phyloP scores from a whole-genome alignment of 2,797 vertebrate species.

The Okamejei kenojei region DNA sequence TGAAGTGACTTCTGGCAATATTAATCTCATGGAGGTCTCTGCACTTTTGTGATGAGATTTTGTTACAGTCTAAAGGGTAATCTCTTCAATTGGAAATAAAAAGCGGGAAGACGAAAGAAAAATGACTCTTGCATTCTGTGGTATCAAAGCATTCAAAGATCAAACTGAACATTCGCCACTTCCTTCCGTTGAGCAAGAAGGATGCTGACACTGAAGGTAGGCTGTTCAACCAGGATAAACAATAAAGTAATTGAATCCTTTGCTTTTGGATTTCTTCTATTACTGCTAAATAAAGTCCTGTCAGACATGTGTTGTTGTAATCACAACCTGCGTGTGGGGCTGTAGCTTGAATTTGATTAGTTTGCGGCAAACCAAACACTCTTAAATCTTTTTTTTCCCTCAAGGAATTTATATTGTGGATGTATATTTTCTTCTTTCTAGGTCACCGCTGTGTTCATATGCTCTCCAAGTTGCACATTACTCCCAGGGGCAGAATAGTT shows the following conservation, averaged over 20 bases:
- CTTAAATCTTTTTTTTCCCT: neutral
- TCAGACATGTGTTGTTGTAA: slow-evolving; percentile 9
- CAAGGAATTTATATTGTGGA: neutral
- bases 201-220: neutral
- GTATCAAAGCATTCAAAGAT: neutral
- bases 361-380: neutral
- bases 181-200: neutral
- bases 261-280: slow-evolving; percentile 16
- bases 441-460: neutral
- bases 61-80: neutral
- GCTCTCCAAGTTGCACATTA: neutral
- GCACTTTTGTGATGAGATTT: neutral
- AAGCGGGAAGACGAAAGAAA: neutral
- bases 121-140: neutral
- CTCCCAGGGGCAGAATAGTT: neutral
- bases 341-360: neutral
- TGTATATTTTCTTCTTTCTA: neutral
- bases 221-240: neutral
- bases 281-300: neutral
- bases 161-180: neutral
- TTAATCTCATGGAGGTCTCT: neutral
- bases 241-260: neutral
- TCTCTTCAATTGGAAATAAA: neutral
- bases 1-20: neutral
- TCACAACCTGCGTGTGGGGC: neutral